Evolutionary conservation across 2,797 vertebrate genomes (phyloP), one percentile per base, ranked within the genome.

Genomic region (Enoplosus armatus): DNA sequence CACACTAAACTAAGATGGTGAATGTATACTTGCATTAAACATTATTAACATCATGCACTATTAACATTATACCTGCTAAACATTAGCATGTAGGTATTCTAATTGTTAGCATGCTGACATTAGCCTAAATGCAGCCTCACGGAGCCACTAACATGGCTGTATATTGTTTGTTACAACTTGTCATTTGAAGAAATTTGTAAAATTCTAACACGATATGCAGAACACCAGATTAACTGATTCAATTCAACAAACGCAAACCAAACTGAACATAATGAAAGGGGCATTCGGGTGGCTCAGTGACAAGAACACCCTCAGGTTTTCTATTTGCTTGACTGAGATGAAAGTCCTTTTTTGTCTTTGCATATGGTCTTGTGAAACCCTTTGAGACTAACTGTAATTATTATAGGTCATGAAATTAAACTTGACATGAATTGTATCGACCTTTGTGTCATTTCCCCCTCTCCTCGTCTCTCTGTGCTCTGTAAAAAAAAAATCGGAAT

Each of bases 331-430:
- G 14, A 37, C 5, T 24, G 8, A 16, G 26, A 64, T 60, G 24
- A 64, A 1, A 8, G 20, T 61, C 10, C 53, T 43, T 62, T 51
- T 74, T 7, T 74, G 26, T 72, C 33, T 51, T 20, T 20, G 8
- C 12, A 8, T 27, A 60, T 43, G 45, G 33, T n/a, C 14, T 12
- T 51, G 7, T 60, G 18, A 63, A 43, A n/a, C 20, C 27, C n/a
- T 61, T 45, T 65, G 4, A 43, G 41, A 61, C 9, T 8, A 8
- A 45, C 50, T 54, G 11, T 56, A 53, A 72, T 72, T 63, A 72
- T 72, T 63, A 68, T 39, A 37, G 51, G 20, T 37, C 43, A 39
- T 26, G 47, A 31, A 54, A 35, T 61, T 48, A 39, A 29, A 58
- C 9, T 56, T 72, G 37, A 75, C 65, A 43, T 22, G 5, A 20